A percentile compares a stretch with the other conserved stretches of the same genome.
Evolutionary conservation across 2,888 invertebrate species (phyloP).

Genomic region (Diachrysia chrysitis): DNA sequence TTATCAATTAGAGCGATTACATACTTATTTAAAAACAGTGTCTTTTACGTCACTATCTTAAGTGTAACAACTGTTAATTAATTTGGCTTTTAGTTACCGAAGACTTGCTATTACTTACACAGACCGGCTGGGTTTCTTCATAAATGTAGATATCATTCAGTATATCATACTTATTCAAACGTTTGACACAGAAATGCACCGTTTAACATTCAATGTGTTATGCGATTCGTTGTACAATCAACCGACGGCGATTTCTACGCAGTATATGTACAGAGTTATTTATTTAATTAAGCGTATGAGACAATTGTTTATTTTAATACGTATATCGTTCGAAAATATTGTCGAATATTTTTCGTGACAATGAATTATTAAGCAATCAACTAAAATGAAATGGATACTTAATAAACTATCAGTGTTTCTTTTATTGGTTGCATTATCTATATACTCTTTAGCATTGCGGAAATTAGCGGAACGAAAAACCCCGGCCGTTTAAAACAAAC

Average conservation of each 20-base stretch:
- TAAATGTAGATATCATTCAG: neutral
- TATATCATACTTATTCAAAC: neutral
- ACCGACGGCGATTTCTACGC: slow-evolving; percentile 1
- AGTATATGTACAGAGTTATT: neutral
- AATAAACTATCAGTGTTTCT: neutral
- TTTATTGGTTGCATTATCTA: neutral
- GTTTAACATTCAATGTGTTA: neutral
- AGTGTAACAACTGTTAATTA: neutral
- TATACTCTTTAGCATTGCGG: slow-evolving; percentile 5
- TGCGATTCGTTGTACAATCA: slow-evolving; percentile 4
- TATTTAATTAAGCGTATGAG: neutral
- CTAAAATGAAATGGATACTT: neutral
- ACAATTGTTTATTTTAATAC: neutral
- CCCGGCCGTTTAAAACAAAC: neutral
- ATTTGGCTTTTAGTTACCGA: neutral
- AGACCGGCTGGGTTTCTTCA: neutral
- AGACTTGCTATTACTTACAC: neutral
- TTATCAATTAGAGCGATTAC: slow-evolving; percentile 1
- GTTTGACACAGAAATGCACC: slow-evolving; percentile 4
- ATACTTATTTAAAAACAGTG: neutral
- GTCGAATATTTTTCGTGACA: no score
- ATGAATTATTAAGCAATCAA: neutral
- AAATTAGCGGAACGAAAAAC: slow-evolving; percentile 26
- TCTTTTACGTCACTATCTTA: neutral
- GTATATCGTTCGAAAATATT: no score